Conservation (phyloP, 2,113 vertebrate species). For the Leptobrachium leishanense region DNA sequence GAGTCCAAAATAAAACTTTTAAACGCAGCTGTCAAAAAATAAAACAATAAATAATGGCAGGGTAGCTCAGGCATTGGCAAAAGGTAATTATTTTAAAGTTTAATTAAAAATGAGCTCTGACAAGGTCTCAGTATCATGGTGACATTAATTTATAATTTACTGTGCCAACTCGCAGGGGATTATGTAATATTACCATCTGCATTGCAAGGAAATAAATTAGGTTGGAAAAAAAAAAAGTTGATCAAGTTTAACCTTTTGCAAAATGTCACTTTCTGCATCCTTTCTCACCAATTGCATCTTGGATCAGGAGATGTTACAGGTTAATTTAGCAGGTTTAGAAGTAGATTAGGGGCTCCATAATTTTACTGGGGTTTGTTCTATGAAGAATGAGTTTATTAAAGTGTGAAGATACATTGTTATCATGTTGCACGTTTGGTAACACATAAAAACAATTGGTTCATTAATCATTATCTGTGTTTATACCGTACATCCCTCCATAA, state of each 20-base stretch:
- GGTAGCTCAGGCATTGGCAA: not conserved
- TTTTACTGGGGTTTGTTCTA: too few species aligned
- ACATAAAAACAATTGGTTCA: too few species aligned
- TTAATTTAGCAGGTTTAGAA: too few species aligned
- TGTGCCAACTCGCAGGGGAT: not conserved
- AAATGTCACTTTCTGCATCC: not conserved
- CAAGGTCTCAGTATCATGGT: not conserved
- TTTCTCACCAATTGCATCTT: not conserved
- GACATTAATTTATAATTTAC: not conserved
- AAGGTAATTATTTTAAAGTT: conserved; percentile 4
- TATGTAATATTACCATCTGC: not conserved
- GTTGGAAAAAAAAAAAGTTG: not conserved
- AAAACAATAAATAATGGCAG: not conserved
- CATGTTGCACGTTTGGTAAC: too few species aligned
- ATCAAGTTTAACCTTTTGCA: not conserved
- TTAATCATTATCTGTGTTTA: too few species aligned
- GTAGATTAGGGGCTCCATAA: too few species aligned
- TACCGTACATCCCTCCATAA: too few species aligned
- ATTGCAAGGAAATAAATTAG: not conserved
- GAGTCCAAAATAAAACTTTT: not conserved
- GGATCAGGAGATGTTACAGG: too few species aligned
- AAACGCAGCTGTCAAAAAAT: not conserved
- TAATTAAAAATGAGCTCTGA: conserved; percentile 1
- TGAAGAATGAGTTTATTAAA: too few species aligned
- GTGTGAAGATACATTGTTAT: too few species aligned